Evolutionary conservation across 2,113 vertebrate genomes (phyloP).

Genomic region (Microcebus griseorufus): DNA sequence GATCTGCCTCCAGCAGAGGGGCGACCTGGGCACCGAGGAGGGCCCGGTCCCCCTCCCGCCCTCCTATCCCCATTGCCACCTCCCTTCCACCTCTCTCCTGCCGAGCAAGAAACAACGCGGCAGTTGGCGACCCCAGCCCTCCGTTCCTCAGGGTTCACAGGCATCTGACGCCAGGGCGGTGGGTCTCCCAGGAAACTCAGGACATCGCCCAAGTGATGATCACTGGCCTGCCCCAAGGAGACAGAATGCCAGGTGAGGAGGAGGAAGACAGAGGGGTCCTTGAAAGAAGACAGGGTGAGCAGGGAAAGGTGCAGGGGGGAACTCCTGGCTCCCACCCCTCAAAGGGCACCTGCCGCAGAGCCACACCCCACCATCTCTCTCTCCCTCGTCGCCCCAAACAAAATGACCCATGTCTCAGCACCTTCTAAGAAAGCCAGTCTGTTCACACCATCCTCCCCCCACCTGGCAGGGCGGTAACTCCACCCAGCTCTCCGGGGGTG

Average conservation of each 20-base stretch:
- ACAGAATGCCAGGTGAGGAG: background rate
- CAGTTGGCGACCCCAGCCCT: background rate
- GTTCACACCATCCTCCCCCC: background rate
- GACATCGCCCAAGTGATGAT: background rate
- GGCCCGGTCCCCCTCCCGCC: too few species aligned
- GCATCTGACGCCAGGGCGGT: background rate
- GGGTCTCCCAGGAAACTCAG: conserved; percentile 20
- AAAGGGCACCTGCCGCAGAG: background rate
- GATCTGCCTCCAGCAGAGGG: background rate
- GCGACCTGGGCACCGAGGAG: background rate
- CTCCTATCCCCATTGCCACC: too few species aligned
- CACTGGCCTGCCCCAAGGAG: background rate
- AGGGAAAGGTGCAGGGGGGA: background rate
- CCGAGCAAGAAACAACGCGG: background rate
- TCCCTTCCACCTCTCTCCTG: background rate
- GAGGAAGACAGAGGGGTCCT: background rate
- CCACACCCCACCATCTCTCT: background rate
- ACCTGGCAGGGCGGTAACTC: background rate
- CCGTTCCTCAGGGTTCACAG: background rate
- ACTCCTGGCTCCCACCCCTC: background rate
- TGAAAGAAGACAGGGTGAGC: background rate
- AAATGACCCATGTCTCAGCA: background rate
- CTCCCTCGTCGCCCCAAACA: background rate
- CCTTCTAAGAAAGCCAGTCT: background rate
- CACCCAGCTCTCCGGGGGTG: background rate